Conservation (phyloP, 1,140 invertebrate genomes). For the Euschistus heros region DNA sequence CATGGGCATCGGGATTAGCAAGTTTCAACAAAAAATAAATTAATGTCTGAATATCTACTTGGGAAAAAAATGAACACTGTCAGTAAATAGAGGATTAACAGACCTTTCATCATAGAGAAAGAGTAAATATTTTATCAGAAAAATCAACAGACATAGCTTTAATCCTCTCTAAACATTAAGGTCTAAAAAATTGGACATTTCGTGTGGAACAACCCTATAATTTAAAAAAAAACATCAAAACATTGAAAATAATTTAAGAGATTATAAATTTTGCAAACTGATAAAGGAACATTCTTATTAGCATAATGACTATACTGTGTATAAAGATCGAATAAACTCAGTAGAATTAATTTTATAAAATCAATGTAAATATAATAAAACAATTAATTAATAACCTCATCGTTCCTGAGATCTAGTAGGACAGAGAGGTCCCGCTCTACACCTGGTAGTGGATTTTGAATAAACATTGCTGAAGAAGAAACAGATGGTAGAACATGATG, state of each 20-base stretch:
- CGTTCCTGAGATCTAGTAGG: conserved; percentile 46
- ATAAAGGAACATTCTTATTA: background rate
- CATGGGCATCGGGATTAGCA: too few species aligned
- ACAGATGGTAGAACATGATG: conserved; percentile 62
- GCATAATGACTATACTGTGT: background rate
- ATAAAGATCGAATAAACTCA: background rate
- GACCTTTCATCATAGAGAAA: too few species aligned
- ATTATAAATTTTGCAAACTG: background rate
- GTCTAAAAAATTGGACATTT: too few species aligned
- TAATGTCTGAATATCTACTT: too few species aligned
- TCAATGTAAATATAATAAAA: conserved; percentile 35
- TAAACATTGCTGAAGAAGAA: conserved; percentile 54
- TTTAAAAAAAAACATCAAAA: background rate
- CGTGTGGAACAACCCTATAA: too few species aligned
- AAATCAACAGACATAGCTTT: background rate
- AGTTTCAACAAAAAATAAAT: too few species aligned
- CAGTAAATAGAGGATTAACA: too few species aligned
- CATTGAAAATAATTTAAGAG: background rate
- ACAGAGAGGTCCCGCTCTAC: conserved; percentile 55
- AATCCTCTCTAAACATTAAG: too few species aligned
- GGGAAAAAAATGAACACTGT: too few species aligned
- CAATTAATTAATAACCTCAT: conserved; percentile 25
- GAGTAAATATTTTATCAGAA: background rate
- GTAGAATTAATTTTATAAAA: conserved; percentile 25
- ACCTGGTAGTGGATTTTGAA: conserved; percentile 51